Base-by-base conservation (phyloP, 2,113 vertebrate species). In the Lanius ludovicianus region DNA sequence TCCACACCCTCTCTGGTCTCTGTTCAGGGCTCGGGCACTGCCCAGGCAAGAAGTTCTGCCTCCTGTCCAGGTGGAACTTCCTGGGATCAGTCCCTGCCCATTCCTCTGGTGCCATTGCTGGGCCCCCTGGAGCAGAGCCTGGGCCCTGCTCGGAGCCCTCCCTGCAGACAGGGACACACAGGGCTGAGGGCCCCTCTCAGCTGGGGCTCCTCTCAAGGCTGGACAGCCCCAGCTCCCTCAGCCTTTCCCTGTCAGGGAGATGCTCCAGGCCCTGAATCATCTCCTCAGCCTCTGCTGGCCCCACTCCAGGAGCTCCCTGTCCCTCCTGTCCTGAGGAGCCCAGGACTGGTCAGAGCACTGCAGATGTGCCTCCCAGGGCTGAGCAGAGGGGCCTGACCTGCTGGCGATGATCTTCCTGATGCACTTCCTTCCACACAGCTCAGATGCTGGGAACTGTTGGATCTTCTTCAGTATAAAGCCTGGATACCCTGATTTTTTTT, bases 1-100 rank as follows among this genome's bases (percentile, higher is more conserved):
- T 28, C n/a, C n/a, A 46, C 28, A 33, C 3, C 23, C 23, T 39
- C 59, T 33, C 69, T 84, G 69, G 18, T 1, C 59, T 47, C 31
- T 67, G 52, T 21, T 35, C 57, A 63, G 68, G 0, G 15, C 49
- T 39, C 1, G 0, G 27, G 0, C 57, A 11, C 56, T 57, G 42
- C 30, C 4, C 42, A 50, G 70, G 31, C 0, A 0, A 46, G 41
- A 57, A 50, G 71, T 59, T 86, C 5, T 67, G 37, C 35, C 71
- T 31, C 71, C 0, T 59, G 62, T 4, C 6, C 84, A 52, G 71
- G 21, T 11, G 62, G 37, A 50, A 31, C 7, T 12, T 13, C 15
- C 71, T 42, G 62, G 70, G 30, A 4, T 67, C 70, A 57, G 62
- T 49, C 7, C 35, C 60, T 85, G 70, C 83, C 60, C 12, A 4